Conservation (phyloP, 1,140 invertebrate species). For the Caligus rogercresseyi region DNA sequence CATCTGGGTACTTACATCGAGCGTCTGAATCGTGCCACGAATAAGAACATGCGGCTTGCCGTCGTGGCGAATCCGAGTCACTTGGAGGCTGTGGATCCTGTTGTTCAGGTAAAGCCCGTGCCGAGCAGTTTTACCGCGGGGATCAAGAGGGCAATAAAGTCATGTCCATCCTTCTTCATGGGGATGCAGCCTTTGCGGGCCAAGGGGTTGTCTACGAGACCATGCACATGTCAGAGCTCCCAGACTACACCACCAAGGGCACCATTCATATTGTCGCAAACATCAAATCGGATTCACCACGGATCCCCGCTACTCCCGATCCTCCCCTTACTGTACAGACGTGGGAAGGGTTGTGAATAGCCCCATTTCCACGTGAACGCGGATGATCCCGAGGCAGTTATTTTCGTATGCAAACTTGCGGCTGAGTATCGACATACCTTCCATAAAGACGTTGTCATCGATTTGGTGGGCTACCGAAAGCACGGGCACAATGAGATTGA, state of each 20-base stretch:
- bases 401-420: constrained; percentile 94
- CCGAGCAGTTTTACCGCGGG: constrained; percentile 94
- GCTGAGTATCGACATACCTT: constrained; percentile 94
- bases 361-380: constrained; percentile 99
- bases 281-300: constrained; percentile 98
- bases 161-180: constrained; percentile 87
- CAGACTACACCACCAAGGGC: constrained; percentile 93
- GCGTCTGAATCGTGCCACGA: constrained; percentile 87
- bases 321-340: constrained; percentile 98
- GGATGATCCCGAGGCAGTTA: constrained; percentile 94
- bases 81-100: constrained; percentile 89
- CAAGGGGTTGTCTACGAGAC: constrained; percentile 99
- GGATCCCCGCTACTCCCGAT: constrained; percentile 83
- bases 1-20: constrained; percentile 97
- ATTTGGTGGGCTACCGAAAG: constrained; percentile 85
- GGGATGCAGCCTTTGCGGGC: constrained; percentile 95
- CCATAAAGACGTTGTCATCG: constrained; percentile 95
- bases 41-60: constrained; percentile 92
- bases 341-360: constrained; percentile 96
- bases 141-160: constrained; percentile 93
- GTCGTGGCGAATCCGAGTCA: constrained; percentile 97
- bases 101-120: constrained; percentile 87
- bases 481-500: constrained; percentile 99
- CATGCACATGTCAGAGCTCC: constrained; percentile 92
- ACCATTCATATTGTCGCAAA: constrained; percentile 98